A percentile compares a stretch with the other conserved stretches of the same genome.
Evolutionary conservation across 1,140 invertebrate species (phyloP).

Genomic region (Apis dorsata): DNA sequence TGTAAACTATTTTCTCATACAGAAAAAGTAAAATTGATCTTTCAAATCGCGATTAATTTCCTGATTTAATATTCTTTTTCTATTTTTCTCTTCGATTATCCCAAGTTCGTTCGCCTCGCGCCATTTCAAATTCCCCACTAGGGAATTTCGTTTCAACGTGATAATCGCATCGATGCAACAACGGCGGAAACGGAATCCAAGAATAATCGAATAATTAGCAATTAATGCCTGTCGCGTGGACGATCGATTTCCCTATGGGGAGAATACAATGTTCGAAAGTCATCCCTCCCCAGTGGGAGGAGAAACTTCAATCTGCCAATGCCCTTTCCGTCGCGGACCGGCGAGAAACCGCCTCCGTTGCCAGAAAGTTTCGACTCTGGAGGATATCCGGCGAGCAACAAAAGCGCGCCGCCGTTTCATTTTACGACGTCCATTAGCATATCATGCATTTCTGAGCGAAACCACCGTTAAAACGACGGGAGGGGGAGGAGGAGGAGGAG

Average conservation of each 20-base stretch:
- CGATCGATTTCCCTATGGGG: slow-evolving; percentile 10
- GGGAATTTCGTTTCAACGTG: too few species aligned
- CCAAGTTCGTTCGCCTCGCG: too few species aligned
- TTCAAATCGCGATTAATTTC: too few species aligned
- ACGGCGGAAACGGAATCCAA: too few species aligned
- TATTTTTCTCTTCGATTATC: not conserved
- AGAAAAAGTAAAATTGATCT: too few species aligned
- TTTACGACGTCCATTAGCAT: slow-evolving; percentile 27
- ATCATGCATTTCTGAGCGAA: not conserved
- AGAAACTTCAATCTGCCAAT: slow-evolving; percentile 27
- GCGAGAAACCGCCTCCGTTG: slow-evolving; percentile 3
- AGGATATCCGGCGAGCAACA: slow-evolving; percentile 30
- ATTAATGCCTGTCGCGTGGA: slow-evolving; percentile 6
- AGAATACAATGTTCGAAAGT: slow-evolving; percentile 3
- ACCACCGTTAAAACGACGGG: not conserved
- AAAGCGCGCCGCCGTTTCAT: slow-evolving; percentile 22
- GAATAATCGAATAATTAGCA: slow-evolving; percentile 13
- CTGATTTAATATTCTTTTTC: too few species aligned
- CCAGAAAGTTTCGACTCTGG: slow-evolving; percentile 28
- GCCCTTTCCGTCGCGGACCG: slow-evolving; percentile 23
- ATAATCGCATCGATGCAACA: not conserved
- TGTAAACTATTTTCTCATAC: too few species aligned
- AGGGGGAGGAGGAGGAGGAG: not conserved
- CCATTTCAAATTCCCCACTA: not conserved
- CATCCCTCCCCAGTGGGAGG: not conserved